Conservation (phyloP, 2,888 invertebrate species). For the Dryadula phaetusa region DNA sequence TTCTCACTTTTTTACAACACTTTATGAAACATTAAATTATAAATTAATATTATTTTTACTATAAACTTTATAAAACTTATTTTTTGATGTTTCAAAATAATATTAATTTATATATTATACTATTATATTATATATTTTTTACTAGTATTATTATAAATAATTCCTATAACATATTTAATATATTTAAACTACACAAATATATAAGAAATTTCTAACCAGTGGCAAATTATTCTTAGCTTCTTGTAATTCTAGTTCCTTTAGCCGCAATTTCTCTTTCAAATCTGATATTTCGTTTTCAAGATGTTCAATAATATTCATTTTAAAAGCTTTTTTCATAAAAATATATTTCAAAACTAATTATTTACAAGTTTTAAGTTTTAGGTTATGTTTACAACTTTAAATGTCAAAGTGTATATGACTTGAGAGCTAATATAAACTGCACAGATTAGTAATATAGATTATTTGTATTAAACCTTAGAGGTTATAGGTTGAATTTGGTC, state of each 20-base stretch:
- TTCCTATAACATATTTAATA: too few species aligned
- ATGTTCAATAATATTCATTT: conserved; percentile 60
- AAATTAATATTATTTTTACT: too few species aligned
- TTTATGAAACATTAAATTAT: too few species aligned
- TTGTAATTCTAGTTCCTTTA: conserved; percentile 80
- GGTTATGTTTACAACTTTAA: conserved; percentile 15
- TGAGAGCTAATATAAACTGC: neutral
- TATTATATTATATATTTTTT: too few species aligned
- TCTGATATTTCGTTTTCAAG: conserved; percentile 78
- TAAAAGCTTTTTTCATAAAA: neutral
- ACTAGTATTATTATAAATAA: too few species aligned
- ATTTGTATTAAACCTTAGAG: too few species aligned
- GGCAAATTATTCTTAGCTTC: conserved; percentile 67
- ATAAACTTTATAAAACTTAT: too few species aligned
- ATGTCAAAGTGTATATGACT: conserved; percentile 4
- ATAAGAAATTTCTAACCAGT: conserved; percentile 53
- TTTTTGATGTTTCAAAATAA: too few species aligned
- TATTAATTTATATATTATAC: too few species aligned
- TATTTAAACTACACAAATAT: neutral
- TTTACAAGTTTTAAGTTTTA: neutral
- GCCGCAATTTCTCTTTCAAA: conserved; percentile 70
- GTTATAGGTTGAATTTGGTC: too few species aligned
- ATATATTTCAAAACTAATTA: neutral
- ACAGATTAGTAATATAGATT: neutral
- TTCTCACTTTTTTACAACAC: too few species aligned